Evolutionary conservation across 2,797 vertebrate species (phyloP), one percentile per base, ranked within the genome.

Genomic region (Triplophysa bombifrons): DNA sequence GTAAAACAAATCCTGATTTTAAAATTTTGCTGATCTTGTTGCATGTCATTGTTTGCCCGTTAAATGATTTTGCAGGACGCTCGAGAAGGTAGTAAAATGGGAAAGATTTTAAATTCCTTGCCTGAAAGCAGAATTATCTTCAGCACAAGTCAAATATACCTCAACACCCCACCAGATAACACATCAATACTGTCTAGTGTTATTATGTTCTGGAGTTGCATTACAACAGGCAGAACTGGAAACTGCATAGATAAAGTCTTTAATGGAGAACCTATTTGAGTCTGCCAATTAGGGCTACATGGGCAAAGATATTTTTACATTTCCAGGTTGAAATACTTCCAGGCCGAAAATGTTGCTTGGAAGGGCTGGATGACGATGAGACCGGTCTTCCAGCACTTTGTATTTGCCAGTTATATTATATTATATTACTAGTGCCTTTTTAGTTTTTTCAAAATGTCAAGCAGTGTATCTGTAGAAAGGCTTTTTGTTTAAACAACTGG

Each of bases 71-170:
- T 55, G 20, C 64, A 67, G 44, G 20, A 53, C n/a, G 27, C 10
- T 58, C 17, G 25, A 50, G 14, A 16, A 20, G 9, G 27, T 58
- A 25, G 14, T 27, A 60, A 60, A 41, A 8, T 19, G 48, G 51
- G 4, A 41, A 55, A 55, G 1, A 14, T 16, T 55, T 66, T 20
- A 66, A 44, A 4, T 55, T 19, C 38, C 46, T 51, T 53, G 8
- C 72, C 46, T 22, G 9, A 65, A 53, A 65, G 30, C 3, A 17
- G 51, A 22, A 2, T 13, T 41, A 53, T 53, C 19, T 25, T 65
- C 22, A n/a, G 61, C 11, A 3, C n/a, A 75, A 55, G 25, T 60
- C 60, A 64, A 74, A 38, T 64, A 38, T 51, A 65, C 46, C 63
- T 34, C n/a, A 46, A 46, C 20, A 20, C 30, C n/a, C 19, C 7